Conservation (phyloP, 2,797 vertebrate genomes). For the Platyrinchus mystaceus region DNA sequence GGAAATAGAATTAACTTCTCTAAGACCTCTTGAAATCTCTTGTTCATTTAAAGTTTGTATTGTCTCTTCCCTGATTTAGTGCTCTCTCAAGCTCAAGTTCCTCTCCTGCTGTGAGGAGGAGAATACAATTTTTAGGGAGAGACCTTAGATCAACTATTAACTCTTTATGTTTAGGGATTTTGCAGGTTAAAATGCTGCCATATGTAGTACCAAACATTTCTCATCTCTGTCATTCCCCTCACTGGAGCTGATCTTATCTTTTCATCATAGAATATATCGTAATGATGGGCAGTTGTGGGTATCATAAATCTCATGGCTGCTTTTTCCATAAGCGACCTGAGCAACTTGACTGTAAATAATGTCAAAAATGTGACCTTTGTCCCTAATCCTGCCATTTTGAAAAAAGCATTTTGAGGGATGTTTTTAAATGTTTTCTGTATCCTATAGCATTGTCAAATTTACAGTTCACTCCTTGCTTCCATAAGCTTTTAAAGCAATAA, state of each 20-base stretch:
- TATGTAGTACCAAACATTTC: neutral
- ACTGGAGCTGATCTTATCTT: neutral
- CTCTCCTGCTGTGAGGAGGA: neutral
- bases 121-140: neutral
- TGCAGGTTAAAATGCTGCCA: conserved; percentile 1
- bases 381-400: conserved; percentile 24
- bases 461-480: conserved; percentile 3
- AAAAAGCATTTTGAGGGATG: neutral
- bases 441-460: conserved; percentile 29
- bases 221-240: neutral
- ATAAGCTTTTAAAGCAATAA: conserved; percentile 37
- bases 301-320: neutral
- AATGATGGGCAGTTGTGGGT: neutral
- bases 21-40: conserved; percentile 27
- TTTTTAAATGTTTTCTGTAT: conserved; percentile 5
- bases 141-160: neutral
- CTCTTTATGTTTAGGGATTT: neutral
- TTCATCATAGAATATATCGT: neutral
- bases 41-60: conserved; percentile 3
- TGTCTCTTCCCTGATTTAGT: neutral
- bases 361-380: conserved; percentile 22
- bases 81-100: neutral
- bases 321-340: neutral
- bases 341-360: conserved; percentile 26
- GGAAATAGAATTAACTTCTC: conserved; percentile 37